Percentiles rank a stretch among this genome's conserved stretches.
phyloP scores from a whole-genome alignment of 2,797 vertebrate genomes.

The Hephaestus fuliginosus region DNA sequence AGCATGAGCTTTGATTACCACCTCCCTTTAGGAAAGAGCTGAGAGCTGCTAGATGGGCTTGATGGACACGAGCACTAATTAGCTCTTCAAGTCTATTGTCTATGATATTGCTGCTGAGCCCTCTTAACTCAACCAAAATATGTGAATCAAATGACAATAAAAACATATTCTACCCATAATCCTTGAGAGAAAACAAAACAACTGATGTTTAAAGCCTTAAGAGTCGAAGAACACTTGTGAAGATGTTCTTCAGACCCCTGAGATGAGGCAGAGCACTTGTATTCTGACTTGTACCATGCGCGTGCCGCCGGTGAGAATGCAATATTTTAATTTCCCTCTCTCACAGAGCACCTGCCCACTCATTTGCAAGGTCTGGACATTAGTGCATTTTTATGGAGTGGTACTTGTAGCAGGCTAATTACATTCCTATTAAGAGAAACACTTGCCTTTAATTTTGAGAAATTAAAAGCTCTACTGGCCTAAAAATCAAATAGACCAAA shows the following conservation, averaged over 20 bases:
- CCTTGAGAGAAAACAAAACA: conserved; percentile 6
- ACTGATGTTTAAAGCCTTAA: conserved; percentile 2
- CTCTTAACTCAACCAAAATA: conserved; percentile 19
- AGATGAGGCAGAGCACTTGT: conserved; percentile 2
- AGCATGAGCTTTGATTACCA: conserved; percentile 49
- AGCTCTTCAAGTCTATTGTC: conserved; percentile 25
- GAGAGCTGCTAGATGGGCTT: conserved; percentile 19
- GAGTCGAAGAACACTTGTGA: not conserved
- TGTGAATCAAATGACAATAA: conserved; percentile 21
- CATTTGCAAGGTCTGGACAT: conserved; percentile 52
- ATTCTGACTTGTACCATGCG: conserved; percentile 15
- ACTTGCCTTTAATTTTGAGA: conserved; percentile 49
- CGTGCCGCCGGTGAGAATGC: conserved; percentile 4
- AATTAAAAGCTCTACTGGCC: conserved; percentile 36
- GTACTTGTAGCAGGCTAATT: conserved; percentile 52
- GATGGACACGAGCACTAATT: conserved; percentile 13
- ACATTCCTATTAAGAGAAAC: conserved; percentile 50
- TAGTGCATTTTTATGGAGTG: conserved; percentile 56
- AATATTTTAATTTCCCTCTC: conserved; percentile 43
- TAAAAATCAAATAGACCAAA: conserved; percentile 21
- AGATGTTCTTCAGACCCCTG: conserved; percentile 22
- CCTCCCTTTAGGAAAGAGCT: conserved; percentile 26
- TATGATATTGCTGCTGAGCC: conserved; percentile 4
- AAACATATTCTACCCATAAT: not conserved
- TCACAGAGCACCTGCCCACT: conserved; percentile 50